Evolutionary conservation across 2,888 invertebrate genomes (phyloP), one percentile per base, ranked within the genome.

Genomic region (Lagria hirta): DNA sequence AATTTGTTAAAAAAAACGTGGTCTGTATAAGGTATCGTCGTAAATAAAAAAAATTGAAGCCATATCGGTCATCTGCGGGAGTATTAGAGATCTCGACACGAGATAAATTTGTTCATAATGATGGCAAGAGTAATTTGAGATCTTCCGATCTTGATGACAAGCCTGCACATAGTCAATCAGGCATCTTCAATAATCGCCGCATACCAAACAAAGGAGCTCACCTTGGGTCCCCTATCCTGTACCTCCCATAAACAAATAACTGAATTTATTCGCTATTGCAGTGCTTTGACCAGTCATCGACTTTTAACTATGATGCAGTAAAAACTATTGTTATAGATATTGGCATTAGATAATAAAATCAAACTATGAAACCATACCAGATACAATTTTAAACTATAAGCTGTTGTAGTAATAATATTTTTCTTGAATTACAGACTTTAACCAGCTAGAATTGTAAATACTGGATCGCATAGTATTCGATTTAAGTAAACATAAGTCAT

Each of bases 81-180:
- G 29, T 34, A 35, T 43, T 35, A 21, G 29, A 43, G 42, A 43
- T 43, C 42, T 12, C 22, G 35, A 34, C 34, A 28, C 27, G 42
- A 43, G 42, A 43, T 43, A 43, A 35, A 17, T 43, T 28, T 28
- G 29, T 29, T 43, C 13, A 26, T 43, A 43, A 43, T 43, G 42
- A 43, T 35, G 42, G 22, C 10, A 43, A 43, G 42, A 24, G 42
- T 43, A 43, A 43, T 43, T 43, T 43, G 42, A 43, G 42, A 43
- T 43, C 42, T 43, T 35, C 35, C 42, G 42, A 43, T 43, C 35
- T 43, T 43, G 42, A 43, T 43, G 42, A 43, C 42, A 35, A 43
- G 35, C 34, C 35, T 43, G 35, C 42, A 43, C 42, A 35, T 13
- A 43, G 42, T 43, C 42, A 43, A 43, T 43, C 42, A 43, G 35